Conservation (phyloP, 2,888 invertebrate species). For the Graphium colonna region DNA sequence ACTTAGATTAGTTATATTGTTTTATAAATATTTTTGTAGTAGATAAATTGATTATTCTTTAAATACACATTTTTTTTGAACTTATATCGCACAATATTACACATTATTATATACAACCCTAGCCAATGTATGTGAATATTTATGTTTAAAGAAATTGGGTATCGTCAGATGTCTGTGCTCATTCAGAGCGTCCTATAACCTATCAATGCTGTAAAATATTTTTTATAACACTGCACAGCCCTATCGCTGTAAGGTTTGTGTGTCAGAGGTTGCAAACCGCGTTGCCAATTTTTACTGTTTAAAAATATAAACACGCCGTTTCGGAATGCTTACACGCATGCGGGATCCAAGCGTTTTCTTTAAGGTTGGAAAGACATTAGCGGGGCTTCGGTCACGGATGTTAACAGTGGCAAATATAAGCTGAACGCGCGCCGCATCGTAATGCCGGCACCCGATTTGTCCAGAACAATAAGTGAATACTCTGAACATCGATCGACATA, state of each 20-base stretch:
- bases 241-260: constrained; percentile 27
- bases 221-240: too few species aligned
- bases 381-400: constrained; percentile 59
- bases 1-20: too few species aligned
- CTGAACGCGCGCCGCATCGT: constrained; percentile 46
- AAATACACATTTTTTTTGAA: too few species aligned
- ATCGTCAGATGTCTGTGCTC: too few species aligned
- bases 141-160: too few species aligned
- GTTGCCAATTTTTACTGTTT: constrained; percentile 48
- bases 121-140: too few species aligned
- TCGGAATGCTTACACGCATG: constrained; percentile 59
- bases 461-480: constrained; percentile 35
- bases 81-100: too few species aligned
- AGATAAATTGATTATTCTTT: too few species aligned
- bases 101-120: too few species aligned
- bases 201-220: too few species aligned
- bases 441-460: constrained; percentile 41
- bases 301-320: constrained; percentile 45
- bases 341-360: constrained; percentile 67
- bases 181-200: too few species aligned
- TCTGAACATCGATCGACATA: constrained; percentile 46
- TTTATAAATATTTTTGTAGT: too few species aligned
- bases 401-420: constrained; percentile 49
- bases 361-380: constrained; percentile 53
- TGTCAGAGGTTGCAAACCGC: constrained; percentile 52